Evolutionary conservation across 2,797 vertebrate genomes (phyloP).

Genomic region (Coregonus ussuriensis): DNA sequence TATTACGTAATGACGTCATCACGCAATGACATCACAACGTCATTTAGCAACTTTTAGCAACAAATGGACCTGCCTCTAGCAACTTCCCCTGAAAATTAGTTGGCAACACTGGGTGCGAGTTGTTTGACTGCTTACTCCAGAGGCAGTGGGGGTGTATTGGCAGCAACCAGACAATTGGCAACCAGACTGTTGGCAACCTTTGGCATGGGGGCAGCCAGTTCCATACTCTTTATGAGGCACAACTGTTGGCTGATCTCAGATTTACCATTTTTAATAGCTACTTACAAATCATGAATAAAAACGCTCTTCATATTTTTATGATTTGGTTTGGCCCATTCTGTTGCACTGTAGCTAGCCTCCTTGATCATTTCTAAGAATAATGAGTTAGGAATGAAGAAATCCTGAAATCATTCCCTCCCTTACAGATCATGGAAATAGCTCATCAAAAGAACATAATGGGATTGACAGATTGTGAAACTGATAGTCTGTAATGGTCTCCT

Average conservation of each 20-base stretch:
- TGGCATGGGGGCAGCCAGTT: not conserved
- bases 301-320: not conserved
- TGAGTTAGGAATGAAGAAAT: not conserved
- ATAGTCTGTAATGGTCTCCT: not conserved
- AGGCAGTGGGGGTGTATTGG: not conserved
- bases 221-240: not conserved
- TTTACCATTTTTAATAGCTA: not conserved
- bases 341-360: no score
- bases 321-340: not conserved
- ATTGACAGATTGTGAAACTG: not conserved
- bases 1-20: no score
- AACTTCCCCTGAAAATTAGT: no score
- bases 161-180: not conserved
- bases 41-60: no score
- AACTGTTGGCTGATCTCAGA: not conserved
- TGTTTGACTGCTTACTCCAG: not conserved
- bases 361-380: no score
- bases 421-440: not conserved
- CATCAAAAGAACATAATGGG: not conserved
- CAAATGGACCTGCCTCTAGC: no score
- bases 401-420: not conserved
- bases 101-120: no score
- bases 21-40: no score
- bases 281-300: not conserved
- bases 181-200: not conserved